Conservation (phyloP, 2,113 vertebrate genomes). For the Dasyurus viverrinus region DNA sequence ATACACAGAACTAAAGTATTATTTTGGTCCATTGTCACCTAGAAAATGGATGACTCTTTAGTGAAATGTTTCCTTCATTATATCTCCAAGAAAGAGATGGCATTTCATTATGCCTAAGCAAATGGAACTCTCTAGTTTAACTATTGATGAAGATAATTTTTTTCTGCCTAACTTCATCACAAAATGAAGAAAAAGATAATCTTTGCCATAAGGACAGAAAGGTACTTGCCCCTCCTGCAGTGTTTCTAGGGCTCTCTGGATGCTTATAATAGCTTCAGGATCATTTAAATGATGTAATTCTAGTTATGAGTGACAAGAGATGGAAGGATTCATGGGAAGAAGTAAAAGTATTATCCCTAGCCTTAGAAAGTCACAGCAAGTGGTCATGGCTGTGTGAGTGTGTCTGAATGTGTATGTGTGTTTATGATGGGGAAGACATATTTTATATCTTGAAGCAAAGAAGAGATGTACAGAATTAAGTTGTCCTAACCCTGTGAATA, state of each 20-base stretch:
- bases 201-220: background rate
- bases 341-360: background rate
- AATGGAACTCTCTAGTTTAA: constrained; percentile 62
- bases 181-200: background rate
- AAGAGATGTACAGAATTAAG: background rate
- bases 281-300: background rate
- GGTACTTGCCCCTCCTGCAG: background rate
- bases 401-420: background rate
- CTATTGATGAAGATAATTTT: constrained; percentile 29
- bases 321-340: background rate
- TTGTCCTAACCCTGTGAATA: background rate
- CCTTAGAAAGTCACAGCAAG: background rate
- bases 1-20: constrained; percentile 59
- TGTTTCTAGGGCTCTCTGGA: background rate
- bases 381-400: background rate
- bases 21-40: constrained; percentile 72
- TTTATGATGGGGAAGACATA: background rate
- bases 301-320: background rate
- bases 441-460: no score
- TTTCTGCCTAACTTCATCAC: background rate
- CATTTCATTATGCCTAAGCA: constrained; percentile 61
- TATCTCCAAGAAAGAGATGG: constrained; percentile 58
- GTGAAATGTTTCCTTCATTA: constrained; percentile 63
- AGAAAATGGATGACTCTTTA: constrained; percentile 72
- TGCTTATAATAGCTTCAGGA: background rate